Percentiles rank a stretch among this genome's conserved stretches.
These are phyloP conservation scores for Strongylocentrotus purpuratus DNA, from an alignment of 35 echinoderm and acorn worm genomes.

Conservation along the genomic window DNA sequence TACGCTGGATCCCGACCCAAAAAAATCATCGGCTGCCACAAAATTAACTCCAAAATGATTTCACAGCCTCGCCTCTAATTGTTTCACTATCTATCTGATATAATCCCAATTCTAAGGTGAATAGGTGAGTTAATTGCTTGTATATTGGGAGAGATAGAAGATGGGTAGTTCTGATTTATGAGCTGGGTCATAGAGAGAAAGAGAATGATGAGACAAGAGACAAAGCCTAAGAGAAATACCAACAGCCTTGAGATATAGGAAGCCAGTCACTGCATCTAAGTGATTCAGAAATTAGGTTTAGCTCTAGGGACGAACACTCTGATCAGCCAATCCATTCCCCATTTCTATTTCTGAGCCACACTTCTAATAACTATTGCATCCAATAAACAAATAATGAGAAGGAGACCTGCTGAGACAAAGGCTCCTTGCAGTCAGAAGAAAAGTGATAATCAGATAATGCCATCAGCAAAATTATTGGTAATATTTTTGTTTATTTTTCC, in stretches of 20 bases:
- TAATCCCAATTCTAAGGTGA: background rate
- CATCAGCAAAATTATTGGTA: background rate
- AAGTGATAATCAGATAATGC: background rate
- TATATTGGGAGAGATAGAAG: background rate
- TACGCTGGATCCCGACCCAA: background rate
- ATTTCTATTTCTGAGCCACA: background rate
- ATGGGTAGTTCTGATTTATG: conserved; percentile 31
- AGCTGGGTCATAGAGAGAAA: background rate
- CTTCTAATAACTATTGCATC: background rate
- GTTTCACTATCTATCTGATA: background rate
- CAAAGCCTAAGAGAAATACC: conserved; percentile 16
- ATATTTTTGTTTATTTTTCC: background rate
- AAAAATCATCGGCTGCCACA: background rate
- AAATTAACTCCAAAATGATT: background rate
- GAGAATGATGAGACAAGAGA: conserved; percentile 28
- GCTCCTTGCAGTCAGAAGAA: background rate
- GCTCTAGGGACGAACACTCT: conserved; percentile 39
- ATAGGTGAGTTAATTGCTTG: conserved; percentile 1
- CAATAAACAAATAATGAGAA: background rate
- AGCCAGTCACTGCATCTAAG: conserved; percentile 14
- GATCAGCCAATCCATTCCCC: conserved; percentile 3
- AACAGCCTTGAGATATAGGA: conserved; percentile 34
- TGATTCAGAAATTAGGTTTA: conserved; percentile 42
- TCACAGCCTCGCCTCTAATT: background rate
- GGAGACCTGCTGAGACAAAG: background rate